A percentile compares a stretch with the other conserved stretches of the same genome.
Evolutionary conservation across 2,888 invertebrate species (phyloP).

Genomic region (Callosobruchus maculatus): DNA sequence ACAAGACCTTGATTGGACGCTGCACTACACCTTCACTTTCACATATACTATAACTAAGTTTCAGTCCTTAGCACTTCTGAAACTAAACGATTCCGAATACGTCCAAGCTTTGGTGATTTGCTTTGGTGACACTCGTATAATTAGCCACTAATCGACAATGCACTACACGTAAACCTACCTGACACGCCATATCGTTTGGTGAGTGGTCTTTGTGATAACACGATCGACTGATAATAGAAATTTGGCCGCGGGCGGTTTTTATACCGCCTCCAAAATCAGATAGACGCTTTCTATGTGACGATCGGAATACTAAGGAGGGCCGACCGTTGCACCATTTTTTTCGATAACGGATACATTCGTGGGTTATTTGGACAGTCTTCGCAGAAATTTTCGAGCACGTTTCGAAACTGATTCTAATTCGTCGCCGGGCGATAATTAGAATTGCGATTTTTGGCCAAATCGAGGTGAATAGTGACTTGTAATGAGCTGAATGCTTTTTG

Average conservation of each 20-base stretch:
- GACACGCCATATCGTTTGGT: constrained; percentile 26
- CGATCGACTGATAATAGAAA: constrained; percentile 32
- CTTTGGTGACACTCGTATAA: no score
- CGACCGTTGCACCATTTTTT: constrained; percentile 20
- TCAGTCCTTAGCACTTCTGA: no score
- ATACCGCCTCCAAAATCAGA: constrained; percentile 22
- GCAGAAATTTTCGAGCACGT: neutral
- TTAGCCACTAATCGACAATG: no score
- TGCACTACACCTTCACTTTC: no score
- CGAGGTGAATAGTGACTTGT: neutral
- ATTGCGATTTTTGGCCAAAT: neutral
- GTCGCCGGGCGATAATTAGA: neutral
- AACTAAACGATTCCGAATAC: no score
- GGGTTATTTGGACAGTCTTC: neutral
- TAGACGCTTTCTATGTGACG: constrained; percentile 29
- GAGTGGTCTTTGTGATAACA: constrained; percentile 13
- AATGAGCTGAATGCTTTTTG: no score
- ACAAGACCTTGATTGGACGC: no score
- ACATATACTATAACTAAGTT: no score
- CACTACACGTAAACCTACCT: constrained; percentile 22
- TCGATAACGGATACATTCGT: neutral
- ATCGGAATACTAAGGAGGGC: constrained; percentile 20
- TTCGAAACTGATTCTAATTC: neutral
- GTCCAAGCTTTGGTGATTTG: no score
- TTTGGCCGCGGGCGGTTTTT: constrained; percentile 24